Percentiles rank a stretch among this genome's conserved stretches.
Evolutionary conservation across 2,797 vertebrate species (phyloP).

Genomic region (Crypturellus tataupa): DNA sequence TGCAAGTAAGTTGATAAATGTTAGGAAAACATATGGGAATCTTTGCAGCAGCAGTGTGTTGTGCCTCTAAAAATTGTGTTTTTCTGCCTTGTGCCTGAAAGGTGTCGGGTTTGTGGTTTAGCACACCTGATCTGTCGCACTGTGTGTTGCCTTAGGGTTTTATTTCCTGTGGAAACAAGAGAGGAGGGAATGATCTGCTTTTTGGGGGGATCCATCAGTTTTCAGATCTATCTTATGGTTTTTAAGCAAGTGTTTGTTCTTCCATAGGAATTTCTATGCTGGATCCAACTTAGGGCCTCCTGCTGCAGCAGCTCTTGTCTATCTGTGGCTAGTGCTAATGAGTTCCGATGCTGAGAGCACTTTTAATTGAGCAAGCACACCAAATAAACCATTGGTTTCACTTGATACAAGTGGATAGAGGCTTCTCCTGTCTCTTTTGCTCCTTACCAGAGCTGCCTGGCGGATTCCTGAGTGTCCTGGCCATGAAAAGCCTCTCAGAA

Average conservation of each 20-base stretch:
- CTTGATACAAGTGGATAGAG: background rate
- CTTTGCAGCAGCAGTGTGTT: background rate
- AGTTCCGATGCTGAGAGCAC: background rate
- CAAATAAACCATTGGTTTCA: background rate
- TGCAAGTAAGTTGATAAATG: background rate
- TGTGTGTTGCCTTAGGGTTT: background rate
- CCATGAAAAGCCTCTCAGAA: background rate
- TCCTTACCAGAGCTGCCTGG: background rate
- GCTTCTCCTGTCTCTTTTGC: background rate
- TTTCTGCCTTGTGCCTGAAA: background rate
- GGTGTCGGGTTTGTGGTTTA: background rate
- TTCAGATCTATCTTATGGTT: background rate
- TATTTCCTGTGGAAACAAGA: background rate
- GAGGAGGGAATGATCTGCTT: background rate
- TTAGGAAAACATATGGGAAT: background rate
- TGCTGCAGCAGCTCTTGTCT: background rate
- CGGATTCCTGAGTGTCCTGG: background rate
- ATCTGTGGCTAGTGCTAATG: no score
- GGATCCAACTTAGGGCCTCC: fast-evolving
- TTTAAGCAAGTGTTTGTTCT: background rate
- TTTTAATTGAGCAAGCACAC: background rate
- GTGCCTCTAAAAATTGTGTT: background rate
- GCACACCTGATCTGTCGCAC: background rate
- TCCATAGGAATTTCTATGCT: background rate
- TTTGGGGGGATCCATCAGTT: background rate